Conservation (phyloP, 2,797 vertebrate genomes). For the Cossypha caffra region DNA sequence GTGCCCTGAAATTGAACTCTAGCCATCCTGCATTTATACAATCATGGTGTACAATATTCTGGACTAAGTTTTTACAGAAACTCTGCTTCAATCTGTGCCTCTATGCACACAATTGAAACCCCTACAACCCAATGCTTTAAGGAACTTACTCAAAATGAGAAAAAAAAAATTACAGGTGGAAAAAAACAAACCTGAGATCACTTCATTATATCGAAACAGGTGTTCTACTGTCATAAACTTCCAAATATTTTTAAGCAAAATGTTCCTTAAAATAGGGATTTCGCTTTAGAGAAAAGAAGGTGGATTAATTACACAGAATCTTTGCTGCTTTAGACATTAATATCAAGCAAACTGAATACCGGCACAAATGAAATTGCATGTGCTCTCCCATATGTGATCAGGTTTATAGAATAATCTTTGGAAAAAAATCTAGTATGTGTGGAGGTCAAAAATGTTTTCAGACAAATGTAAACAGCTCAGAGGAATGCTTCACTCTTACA, state of each 20-base stretch:
- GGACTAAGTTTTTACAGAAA: neutral
- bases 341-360: neutral
- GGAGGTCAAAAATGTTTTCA: neutral
- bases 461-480: neutral
- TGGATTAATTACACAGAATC: neutral
- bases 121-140: neutral
- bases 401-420: neutral
- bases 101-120: neutral
- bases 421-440: neutral
- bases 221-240: neutral
- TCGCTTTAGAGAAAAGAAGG: neutral
- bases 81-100: neutral
- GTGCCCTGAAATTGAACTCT: neutral
- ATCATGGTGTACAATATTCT: neutral
- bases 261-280: neutral
- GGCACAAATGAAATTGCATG: neutral
- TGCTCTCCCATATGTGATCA: neutral
- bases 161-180: neutral
- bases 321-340: neutral
- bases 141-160: neutral
- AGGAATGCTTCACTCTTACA: neutral
- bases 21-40: neutral
- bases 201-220: neutral
- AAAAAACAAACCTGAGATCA: neutral
- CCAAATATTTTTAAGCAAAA: neutral